Percentiles rank a stretch among this genome's conserved stretches.
These are phyloP conservation scores for Agonopterix heracliana DNA, from an alignment of 2,888 invertebrate genomes.

Conservation along the genomic window DNA sequence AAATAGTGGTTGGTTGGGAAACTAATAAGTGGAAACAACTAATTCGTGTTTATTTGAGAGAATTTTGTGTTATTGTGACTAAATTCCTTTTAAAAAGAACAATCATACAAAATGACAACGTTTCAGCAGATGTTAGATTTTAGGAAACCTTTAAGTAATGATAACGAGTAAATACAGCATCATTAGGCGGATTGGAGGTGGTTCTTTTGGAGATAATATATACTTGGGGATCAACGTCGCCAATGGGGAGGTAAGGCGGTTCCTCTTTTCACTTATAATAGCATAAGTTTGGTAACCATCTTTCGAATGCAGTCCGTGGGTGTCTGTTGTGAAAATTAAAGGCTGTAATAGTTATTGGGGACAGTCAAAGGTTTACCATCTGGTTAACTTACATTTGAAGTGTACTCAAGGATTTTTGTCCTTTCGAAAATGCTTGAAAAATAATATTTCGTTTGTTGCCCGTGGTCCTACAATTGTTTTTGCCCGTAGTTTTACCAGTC, in stretches of 20 bases:
- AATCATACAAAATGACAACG: slow-evolving; percentile 24
- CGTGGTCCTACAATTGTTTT: too few relatives aligned
- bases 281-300: background rate
- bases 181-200: slow-evolving; percentile 97
- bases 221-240: slow-evolving; percentile 96
- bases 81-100: slow-evolving; percentile 13
- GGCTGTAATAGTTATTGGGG: too few relatives aligned
- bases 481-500: too few relatives aligned
- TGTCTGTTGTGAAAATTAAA: slow-evolving; percentile 16
- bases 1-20: too few relatives aligned
- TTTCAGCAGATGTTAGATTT: slow-evolving; percentile 29
- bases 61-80: slow-evolving; percentile 19
- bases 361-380: too few relatives aligned
- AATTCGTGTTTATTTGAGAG: slow-evolving; percentile 22
- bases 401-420: too few relatives aligned
- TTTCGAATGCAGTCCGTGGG: slow-evolving; percentile 13
- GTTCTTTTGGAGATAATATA: slow-evolving; percentile 99
- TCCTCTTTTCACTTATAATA: background rate
- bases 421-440: too few relatives aligned
- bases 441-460: too few relatives aligned
- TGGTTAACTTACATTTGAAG: too few relatives aligned
- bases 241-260: slow-evolving; percentile 87
- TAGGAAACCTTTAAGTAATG: slow-evolving; percentile 73
- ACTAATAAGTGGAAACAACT: too few relatives aligned
- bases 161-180: slow-evolving; percentile 96